phyloP scores from a whole-genome alignment of 2,797 vertebrate species.

The Pteropus rufus region DNA sequence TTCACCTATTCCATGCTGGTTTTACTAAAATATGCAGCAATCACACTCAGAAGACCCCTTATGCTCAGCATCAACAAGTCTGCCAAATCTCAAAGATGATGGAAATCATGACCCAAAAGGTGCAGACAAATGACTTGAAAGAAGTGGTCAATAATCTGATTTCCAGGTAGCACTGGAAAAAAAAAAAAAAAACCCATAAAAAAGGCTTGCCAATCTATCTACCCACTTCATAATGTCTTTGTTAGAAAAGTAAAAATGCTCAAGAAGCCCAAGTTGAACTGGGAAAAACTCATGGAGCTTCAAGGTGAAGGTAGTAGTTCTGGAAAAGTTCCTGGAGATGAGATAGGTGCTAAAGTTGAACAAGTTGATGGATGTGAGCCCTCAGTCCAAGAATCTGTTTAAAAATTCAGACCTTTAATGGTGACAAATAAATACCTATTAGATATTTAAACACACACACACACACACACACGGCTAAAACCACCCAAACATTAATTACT shows the following conservation, averaged over 20 bases:
- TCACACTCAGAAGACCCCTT: neutral
- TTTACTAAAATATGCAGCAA: neutral
- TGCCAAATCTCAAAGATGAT: neutral
- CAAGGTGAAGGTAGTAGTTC: neutral
- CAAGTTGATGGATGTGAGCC: neutral
- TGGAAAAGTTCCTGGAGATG: neutral
- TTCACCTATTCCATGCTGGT: neutral
- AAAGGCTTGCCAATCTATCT: neutral
- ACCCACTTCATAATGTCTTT: neutral
- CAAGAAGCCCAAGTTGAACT: neutral
- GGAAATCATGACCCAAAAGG: neutral
- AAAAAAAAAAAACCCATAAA: neutral
- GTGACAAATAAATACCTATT: neutral
- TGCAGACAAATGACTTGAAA: neutral
- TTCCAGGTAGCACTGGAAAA: neutral
- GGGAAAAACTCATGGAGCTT: neutral
- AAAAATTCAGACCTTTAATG: neutral
- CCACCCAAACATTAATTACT: slow-evolving; percentile 71
- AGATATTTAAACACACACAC: neutral
- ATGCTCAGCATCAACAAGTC: neutral
- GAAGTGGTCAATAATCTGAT: neutral
- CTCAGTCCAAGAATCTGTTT: neutral
- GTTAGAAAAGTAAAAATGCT: neutral
- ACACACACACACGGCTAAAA: neutral
- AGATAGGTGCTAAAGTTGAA: neutral